These are phyloP conservation scores for Spheniscus mendiculus DNA, from an alignment of 2,113 vertebrate species.

Conservation along the genomic window DNA sequence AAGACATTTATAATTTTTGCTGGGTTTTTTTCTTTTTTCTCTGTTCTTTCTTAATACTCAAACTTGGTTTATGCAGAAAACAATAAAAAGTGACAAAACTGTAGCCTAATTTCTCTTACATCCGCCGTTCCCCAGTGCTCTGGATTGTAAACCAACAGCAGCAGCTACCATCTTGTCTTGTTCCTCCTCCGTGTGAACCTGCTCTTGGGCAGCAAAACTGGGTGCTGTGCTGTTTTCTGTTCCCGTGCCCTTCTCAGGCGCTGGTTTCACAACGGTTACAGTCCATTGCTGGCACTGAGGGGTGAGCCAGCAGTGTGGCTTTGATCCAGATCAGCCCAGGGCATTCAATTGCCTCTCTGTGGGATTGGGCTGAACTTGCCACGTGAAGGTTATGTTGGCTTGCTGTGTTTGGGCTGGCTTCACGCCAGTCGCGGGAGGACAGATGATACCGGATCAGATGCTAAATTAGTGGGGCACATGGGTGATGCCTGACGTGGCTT, in stretches of 20 bases:
- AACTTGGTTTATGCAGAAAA: background rate
- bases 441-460: accelerated
- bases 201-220: background rate
- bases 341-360: background rate
- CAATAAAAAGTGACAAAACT: background rate
- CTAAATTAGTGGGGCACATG: background rate
- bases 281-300: accelerated
- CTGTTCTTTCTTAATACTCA: background rate
- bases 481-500: background rate
- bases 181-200: background rate
- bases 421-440: accelerated
- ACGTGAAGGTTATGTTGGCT: background rate
- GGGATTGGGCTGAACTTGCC: background rate
- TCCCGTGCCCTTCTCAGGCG: background rate
- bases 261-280: background rate
- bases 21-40: background rate
- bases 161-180: background rate
- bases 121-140: background rate
- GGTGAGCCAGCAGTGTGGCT: background rate
- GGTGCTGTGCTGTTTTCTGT: background rate
- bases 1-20: background rate
- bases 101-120: background rate
- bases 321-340: background rate
- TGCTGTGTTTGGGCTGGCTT: background rate
- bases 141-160: background rate